phyloP scores from a whole-genome alignment of 1,140 invertebrate species.

The Mercenaria mercenaria region DNA sequence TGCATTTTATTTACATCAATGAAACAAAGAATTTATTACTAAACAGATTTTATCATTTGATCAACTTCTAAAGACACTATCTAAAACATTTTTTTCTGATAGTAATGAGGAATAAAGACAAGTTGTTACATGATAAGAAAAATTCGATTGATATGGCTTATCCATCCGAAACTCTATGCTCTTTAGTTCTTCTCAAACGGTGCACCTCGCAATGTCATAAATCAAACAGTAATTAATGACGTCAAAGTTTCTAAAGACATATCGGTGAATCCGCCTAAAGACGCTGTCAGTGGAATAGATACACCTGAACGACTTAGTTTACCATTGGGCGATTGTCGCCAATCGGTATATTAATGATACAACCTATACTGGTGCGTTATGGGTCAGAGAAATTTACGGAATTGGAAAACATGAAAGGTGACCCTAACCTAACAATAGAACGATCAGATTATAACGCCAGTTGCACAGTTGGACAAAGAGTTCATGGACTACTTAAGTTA shows the following conservation, averaged over 20 bases:
- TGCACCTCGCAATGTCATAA: conserved; percentile 31
- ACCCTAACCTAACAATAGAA: background rate
- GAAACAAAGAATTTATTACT: no score
- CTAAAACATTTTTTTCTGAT: background rate
- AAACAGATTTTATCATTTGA: no score
- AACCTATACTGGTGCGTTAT: background rate
- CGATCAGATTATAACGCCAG: background rate
- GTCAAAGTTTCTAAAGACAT: conserved; percentile 13
- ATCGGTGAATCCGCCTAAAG: conserved; percentile 22
- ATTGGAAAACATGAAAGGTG: conserved; percentile 31
- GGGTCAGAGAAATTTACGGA: background rate
- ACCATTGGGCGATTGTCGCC: background rate
- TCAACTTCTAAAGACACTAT: no score
- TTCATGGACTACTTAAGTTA: background rate
- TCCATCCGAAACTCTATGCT: background rate
- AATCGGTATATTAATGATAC: background rate
- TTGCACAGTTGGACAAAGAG: background rate
- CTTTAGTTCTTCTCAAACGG: background rate
- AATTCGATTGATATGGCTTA: background rate
- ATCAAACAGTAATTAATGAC: conserved; percentile 60
- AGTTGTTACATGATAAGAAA: background rate
- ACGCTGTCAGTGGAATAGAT: background rate
- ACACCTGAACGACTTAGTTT: conserved; percentile 34
- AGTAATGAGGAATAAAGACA: background rate
- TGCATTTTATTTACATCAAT: no score